Base-by-base conservation (phyloP, 2,797 vertebrate species). In the Podarcis siculus region DNA sequence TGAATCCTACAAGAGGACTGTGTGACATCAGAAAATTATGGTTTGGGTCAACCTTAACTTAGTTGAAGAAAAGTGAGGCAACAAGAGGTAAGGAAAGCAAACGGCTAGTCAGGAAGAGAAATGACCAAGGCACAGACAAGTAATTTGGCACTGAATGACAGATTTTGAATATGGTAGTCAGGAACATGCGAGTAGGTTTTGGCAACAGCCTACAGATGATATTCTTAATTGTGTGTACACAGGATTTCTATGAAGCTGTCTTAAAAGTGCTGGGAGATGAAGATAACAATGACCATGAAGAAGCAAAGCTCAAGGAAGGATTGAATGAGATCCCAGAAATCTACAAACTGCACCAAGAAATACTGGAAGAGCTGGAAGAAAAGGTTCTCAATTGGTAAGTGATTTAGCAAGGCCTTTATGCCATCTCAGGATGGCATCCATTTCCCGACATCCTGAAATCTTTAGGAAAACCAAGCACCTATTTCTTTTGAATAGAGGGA, bases 321-420 rank as follows among this genome's bases (percentile, higher is more conserved):
- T 98, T 99, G 95, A 97, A 96, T 4, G 97, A 98, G 90, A 96
- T 99, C 82, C 98, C 98, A 17, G 97, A 98, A 91, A 97, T 99
- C 94, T 97, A 96, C 89, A 95, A 95, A 81, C 96, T 99, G 79
- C 98, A 99, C 91, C 96, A 96, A 94, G 97, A 97, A 64, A 97
- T 99, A 89, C 96, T 98, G 92, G 94, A 91, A 19, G 98, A 98
- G 94, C 96, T 99, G 95, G 98, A 98, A 94, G 96, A 97, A 79
- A 97, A 97, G 92, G 95, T 98, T 85, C 93, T 96, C 85, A 94
- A 98, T 87, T 99, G 99, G 99, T 89, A 75, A 76, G 42, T 81
- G 61, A 79, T 15, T 71, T 15, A 5, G 61, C 58, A 32, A 69
- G 42, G 15, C 3, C 32, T 81, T 39, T 58, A 64, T 42, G 35